phyloP scores from a whole-genome alignment of 2,797 vertebrate genomes.

The Pseudochirops cupreus region DNA sequence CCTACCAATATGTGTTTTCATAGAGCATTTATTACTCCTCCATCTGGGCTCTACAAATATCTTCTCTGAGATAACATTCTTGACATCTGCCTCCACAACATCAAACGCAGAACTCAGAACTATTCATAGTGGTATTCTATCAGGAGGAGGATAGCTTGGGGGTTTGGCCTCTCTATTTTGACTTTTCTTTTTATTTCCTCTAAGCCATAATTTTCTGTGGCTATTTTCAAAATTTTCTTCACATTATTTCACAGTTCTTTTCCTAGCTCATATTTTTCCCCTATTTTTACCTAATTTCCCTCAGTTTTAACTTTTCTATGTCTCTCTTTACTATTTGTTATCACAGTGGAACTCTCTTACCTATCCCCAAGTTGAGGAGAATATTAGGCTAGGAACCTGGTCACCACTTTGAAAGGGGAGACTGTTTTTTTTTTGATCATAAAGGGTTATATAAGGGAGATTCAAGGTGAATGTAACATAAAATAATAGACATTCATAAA shows the following conservation, averaged over 20 bases:
- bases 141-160: not conserved
- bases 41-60: not conserved
- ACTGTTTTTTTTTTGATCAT: not conserved
- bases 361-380: not conserved
- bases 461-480: not conserved
- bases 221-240: not conserved
- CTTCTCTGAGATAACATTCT: not conserved
- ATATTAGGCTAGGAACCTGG: not conserved
- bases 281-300: not conserved
- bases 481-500: not conserved
- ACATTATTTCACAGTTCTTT: not conserved
- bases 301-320: not conserved
- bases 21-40: slow-evolving; percentile 9
- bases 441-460: not conserved
- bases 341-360: not conserved
- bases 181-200: slow-evolving; percentile 7
- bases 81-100: not conserved
- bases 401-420: not conserved
- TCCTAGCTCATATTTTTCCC: not conserved
- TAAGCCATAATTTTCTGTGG: not conserved
- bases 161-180: not conserved
- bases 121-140: not conserved
- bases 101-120: not conserved
- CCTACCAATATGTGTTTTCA: slow-evolving; percentile 55
- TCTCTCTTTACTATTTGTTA: not conserved